Conservation (phyloP, 2,888 invertebrate species). For the Hipparchia semele region DNA sequence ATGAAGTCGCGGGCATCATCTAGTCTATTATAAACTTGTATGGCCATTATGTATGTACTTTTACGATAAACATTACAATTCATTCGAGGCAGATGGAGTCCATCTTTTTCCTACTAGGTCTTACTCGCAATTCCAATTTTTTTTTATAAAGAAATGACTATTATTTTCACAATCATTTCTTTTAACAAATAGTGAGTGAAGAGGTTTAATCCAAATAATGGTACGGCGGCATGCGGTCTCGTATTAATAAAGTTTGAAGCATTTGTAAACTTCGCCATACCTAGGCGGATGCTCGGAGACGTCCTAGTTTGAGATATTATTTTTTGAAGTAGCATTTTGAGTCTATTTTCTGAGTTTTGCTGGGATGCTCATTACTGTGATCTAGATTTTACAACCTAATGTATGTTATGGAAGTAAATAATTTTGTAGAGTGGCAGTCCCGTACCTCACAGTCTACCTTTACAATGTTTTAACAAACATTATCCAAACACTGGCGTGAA, state of each 20-base stretch:
- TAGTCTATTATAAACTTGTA: too few species aligned
- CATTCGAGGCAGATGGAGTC: too few species aligned
- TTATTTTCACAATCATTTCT: slow-evolving; percentile 1
- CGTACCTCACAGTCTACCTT: not conserved
- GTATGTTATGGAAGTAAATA: too few species aligned
- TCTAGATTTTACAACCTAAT: not conserved
- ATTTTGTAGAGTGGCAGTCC: too few species aligned
- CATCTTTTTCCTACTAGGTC: too few species aligned
- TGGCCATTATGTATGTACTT: too few species aligned
- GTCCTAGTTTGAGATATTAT: slow-evolving; percentile 3
- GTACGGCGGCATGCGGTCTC: slow-evolving; percentile 1
- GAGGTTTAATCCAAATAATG: slow-evolving; percentile 1
- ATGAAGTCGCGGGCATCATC: too few species aligned
- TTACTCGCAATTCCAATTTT: too few species aligned
- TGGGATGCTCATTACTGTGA: slow-evolving; percentile 4
- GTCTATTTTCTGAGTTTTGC: slow-evolving; percentile 1
- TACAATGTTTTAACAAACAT: slow-evolving; percentile 24
- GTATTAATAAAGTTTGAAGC: slow-evolving; percentile 15
- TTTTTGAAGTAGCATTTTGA: slow-evolving; percentile 7
- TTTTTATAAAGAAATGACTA: too few species aligned
- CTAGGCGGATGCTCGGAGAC: not conserved
- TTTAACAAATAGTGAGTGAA: slow-evolving; percentile 2
- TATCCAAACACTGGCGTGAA: slow-evolving; percentile 41
- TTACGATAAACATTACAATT: too few species aligned
- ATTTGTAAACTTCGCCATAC: slow-evolving; percentile 6